A percentile compares a stretch with the other conserved stretches of the same genome.
These are phyloP conservation scores for Oreonectes daqikongensis DNA, from an alignment of 2,797 vertebrate species.

Conservation along the genomic window DNA sequence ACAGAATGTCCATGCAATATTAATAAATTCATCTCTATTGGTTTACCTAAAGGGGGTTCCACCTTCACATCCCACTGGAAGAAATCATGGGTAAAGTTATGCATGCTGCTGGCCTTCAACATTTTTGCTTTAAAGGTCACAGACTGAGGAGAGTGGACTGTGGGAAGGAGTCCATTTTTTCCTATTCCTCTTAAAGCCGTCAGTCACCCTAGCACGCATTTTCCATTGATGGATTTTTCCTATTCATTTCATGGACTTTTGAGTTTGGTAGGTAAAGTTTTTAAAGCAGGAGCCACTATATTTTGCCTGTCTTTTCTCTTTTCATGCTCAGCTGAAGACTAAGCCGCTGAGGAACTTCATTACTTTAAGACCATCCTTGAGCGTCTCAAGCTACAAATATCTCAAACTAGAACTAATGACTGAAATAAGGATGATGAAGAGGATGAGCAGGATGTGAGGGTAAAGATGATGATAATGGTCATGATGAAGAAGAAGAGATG, in stretches of 20 bases:
- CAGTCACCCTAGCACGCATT: constrained; percentile 63
- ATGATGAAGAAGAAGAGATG: too few relatives aligned
- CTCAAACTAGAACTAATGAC: neutral
- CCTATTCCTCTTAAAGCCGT: constrained; percentile 62
- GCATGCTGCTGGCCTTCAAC: neutral
- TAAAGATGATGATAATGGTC: neutral
- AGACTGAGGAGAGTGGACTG: constrained; percentile 19
- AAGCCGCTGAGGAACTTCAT: constrained; percentile 35
- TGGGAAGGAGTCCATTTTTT: neutral
- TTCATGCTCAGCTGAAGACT: constrained; percentile 53
- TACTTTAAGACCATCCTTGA: constrained; percentile 13
- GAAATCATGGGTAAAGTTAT: constrained; percentile 60
- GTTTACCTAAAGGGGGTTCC: constrained; percentile 58
- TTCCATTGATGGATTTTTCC: constrained; percentile 68
- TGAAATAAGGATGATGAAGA: neutral
- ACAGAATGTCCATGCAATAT: constrained; percentile 65
- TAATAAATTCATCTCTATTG: constrained; percentile 57
- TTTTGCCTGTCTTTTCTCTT: constrained; percentile 39
- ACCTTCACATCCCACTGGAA: constrained; percentile 51
- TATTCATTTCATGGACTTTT: constrained; percentile 80
- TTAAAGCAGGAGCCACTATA: constrained; percentile 30
- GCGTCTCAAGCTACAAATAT: constrained; percentile 7
- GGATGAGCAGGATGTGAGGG: neutral
- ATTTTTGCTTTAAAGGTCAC: constrained; percentile 72
- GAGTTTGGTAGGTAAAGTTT: constrained; percentile 59